Evolutionary conservation across 2,888 invertebrate species (phyloP).

Genomic region (Heliconius ethilla): DNA sequence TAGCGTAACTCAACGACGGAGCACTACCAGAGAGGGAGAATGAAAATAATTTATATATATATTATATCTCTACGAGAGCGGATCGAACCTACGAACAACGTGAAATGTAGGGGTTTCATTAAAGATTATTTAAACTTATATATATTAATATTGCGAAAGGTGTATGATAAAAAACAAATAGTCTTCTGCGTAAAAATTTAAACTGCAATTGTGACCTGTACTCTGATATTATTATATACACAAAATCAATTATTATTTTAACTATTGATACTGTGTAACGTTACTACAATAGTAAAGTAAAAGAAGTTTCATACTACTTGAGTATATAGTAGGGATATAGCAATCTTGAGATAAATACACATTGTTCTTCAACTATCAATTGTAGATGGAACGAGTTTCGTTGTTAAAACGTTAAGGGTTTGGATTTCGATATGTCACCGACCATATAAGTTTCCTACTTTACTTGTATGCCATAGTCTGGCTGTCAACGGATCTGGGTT

Average conservation of each 20-base stretch:
- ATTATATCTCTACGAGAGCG: too few species aligned
- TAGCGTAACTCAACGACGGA: too few species aligned
- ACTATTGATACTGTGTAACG: background rate
- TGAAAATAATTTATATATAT: too few species aligned
- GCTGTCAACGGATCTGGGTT: too few species aligned
- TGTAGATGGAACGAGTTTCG: constrained; percentile 31
- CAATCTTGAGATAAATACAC: constrained; percentile 40
- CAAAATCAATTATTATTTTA: background rate
- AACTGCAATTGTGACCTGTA: background rate
- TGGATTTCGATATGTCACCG: background rate
- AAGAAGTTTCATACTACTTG: background rate
- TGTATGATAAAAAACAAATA: background rate
- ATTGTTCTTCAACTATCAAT: constrained; percentile 37
- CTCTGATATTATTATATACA: background rate
- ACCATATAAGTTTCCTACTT: background rate
- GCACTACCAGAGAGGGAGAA: too few species aligned
- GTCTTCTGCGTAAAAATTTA: background rate
- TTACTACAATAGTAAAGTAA: constrained; percentile 12
- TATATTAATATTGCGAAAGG: too few species aligned
- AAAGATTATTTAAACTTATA: too few species aligned
- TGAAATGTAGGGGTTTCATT: too few species aligned
- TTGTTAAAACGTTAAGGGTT: constrained; percentile 16
- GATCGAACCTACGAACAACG: too few species aligned
- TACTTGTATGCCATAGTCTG: background rate
- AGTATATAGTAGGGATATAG: background rate